Base-by-base conservation (phyloP, 2,888 invertebrate species). In the Apocheima hispidaria region DNA sequence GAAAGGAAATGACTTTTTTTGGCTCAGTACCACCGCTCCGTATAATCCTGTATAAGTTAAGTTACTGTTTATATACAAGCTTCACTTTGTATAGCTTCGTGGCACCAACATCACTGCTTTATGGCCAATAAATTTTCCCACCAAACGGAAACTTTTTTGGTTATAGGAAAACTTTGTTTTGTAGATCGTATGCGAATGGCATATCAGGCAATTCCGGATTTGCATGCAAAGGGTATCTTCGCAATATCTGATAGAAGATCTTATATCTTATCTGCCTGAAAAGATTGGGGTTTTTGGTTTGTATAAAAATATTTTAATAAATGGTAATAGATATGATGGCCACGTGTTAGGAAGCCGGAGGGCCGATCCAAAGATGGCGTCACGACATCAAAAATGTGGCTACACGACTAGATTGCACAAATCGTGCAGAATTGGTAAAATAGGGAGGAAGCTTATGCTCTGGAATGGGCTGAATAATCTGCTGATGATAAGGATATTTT, bases 111-210 rank as follows among this genome's bases (percentile, higher is more conserved):
- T 79, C 77, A 78, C 75, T 79, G 76, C 66, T 86, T 88, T 87
- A 88, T 84, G 71, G 79, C 70, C 82, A 73, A 85, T 86, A 85
- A 86, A 85, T 86, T 18, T 82, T 78, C 78, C 74, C 71, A 75
- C 74, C 75, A 73, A 81, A 78, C 77, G 74, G 68, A 75, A 83
- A 80, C 72, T 84, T 83, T 83, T 83, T 82, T 70, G 72, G 70
- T 72, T 74, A 66, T 73, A 68, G 67, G 71, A 68, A 76, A 83
- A 83, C 75, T 78, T 80, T 79, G 56, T 60, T 60, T 62, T 23
- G 36, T 10, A 41, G 36, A 40, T 62, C 49, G 40, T 57, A 57
- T 52, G 56, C 16, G 48, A 44, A 49, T 23, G 38, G 63, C 21
- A 52, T 33, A 57, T 62, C 41, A 48, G 52, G 40, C 43, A 35